These are phyloP conservation scores for Vulpes lagopus DNA, from an alignment of 2,113 vertebrate species.

Conservation along the genomic window DNA sequence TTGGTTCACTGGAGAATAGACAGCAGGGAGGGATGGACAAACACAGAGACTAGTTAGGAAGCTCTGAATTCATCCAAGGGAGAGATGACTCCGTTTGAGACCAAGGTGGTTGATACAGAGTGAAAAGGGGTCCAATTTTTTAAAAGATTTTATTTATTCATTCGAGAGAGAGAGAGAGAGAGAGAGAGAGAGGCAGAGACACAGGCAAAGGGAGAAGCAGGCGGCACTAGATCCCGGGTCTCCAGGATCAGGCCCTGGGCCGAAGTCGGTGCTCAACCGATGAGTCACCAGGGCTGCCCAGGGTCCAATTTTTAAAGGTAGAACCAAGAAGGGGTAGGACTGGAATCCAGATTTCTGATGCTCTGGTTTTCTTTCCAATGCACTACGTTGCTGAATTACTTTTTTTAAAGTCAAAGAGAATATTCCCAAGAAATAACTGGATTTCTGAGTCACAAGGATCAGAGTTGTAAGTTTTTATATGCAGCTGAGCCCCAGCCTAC, in stretches of 20 bases:
- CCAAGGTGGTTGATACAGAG: background rate
- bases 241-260: no score
- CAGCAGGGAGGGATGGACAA: background rate
- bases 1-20: background rate
- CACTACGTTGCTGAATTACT: background rate
- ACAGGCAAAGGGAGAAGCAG: no score
- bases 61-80: background rate
- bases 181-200: no score
- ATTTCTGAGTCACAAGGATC: background rate
- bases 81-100: background rate
- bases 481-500: background rate
- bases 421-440: conserved; percentile 31
- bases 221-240: no score
- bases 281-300: no score
- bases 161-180: no score
- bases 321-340: background rate
- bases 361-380: background rate
- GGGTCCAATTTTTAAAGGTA: background rate
- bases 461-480: background rate
- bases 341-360: background rate
- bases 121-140: background rate
- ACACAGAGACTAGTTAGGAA: background rate
- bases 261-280: no score
- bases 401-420: background rate
- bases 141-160: no score